Evolutionary conservation across 1,140 invertebrate genomes (phyloP).

Genomic region (Aphis craccivora): DNA sequence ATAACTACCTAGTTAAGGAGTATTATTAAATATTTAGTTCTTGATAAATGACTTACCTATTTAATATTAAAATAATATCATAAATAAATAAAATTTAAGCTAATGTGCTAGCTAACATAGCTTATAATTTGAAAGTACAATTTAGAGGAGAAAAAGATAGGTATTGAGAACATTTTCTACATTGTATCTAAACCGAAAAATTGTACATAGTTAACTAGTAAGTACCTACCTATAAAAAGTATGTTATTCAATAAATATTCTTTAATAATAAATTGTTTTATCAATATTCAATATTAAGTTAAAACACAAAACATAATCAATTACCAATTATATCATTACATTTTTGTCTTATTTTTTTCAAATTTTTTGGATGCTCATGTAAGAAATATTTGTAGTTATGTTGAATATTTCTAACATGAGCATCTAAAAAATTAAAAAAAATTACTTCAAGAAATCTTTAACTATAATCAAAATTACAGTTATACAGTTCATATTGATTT

Average conservation of each 20-base stretch:
- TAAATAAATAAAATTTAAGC: neutral
- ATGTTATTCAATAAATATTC: too few species aligned
- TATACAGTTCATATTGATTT: too few species aligned
- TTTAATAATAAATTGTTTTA: too few species aligned
- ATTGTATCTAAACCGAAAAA: neutral
- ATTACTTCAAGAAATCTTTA: too few species aligned
- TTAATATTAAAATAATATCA: neutral
- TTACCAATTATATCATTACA: neutral
- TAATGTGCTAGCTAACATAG: neutral
- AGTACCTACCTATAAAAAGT: too few species aligned
- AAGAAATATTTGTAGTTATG: neutral
- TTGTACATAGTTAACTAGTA: neutral
- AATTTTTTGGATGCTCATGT: neutral
- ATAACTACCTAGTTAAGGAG: too few species aligned
- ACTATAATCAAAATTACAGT: too few species aligned
- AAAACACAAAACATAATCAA: too few species aligned
- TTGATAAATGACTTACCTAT: neutral
- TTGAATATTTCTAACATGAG: too few species aligned
- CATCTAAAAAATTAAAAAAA: too few species aligned
- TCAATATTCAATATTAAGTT: too few species aligned
- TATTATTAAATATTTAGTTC: too few species aligned
- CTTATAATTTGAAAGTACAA: neutral
- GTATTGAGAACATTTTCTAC: neutral
- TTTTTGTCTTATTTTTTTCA: neutral
- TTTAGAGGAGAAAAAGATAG: neutral